These are phyloP conservation scores for Tipula vernalis DNA, from an alignment of 2,888 invertebrate genomes.

Conservation along the genomic window DNA sequence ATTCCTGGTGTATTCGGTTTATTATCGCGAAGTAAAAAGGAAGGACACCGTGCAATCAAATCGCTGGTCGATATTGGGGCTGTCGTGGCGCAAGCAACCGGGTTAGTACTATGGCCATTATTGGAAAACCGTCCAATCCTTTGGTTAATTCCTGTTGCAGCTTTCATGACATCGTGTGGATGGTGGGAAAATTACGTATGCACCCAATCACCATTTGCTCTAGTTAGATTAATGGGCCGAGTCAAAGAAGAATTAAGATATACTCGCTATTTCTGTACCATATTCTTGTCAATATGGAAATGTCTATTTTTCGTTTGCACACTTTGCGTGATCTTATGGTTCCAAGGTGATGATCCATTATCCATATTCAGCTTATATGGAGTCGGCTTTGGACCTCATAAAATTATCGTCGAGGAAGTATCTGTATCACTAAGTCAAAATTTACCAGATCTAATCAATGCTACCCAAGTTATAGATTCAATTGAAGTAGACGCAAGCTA, in stretches of 20 bases:
- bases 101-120: conserved; percentile 86
- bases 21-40: conserved; percentile 69
- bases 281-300: conserved; percentile 88
- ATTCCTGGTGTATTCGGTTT: conserved; percentile 63
- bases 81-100: conserved; percentile 78
- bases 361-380: conserved; percentile 66
- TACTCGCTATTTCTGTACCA: conserved; percentile 79
- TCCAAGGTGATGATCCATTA: conserved; percentile 62
- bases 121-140: conserved; percentile 60
- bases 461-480: conserved; percentile 60
- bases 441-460: conserved; percentile 61
- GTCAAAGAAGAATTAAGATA: conserved; percentile 66
- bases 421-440: conserved; percentile 30
- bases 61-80: conserved; percentile 74
- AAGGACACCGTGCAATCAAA: conserved; percentile 63
- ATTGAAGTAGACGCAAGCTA: conserved; percentile 56
- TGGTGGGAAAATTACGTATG: conserved; percentile 99
- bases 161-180: conserved; percentile 76
- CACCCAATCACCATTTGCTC: conserved; percentile 62
- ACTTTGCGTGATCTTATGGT: conserved; percentile 56
- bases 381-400: conserved; percentile 62
- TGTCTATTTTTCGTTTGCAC: conserved; percentile 64
- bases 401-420: conserved; percentile 60
- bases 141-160: conserved; percentile 77
- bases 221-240: conserved; percentile 58